Percentiles rank a stretch among this genome's conserved stretches.
These are phyloP conservation scores for Buathra laborator DNA, from an alignment of 2,888 invertebrate species.

Conservation along the genomic window DNA sequence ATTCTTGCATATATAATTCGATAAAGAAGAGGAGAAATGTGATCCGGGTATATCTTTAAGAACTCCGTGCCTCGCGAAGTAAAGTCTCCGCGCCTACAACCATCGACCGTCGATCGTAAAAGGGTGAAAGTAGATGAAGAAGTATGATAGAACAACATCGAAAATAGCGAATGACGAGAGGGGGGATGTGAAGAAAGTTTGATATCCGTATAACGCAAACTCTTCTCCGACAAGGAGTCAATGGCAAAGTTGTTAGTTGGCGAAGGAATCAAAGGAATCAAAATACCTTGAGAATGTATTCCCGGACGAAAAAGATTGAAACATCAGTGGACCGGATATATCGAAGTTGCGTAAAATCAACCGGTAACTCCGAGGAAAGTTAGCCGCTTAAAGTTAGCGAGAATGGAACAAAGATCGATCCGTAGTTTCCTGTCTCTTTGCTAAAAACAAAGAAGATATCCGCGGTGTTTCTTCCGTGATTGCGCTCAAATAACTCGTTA, in stretches of 20 bases:
- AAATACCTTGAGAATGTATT: conserved; percentile 24
- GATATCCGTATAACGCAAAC: conserved; percentile 37
- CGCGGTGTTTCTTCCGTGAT: not conserved
- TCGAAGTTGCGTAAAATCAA: conserved; percentile 25
- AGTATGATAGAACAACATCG: conserved; percentile 3
- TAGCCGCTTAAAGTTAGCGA: not conserved
- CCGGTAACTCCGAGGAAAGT: conserved; percentile 6
- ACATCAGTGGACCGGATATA: conserved; percentile 12
- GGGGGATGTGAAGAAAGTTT: conserved; percentile 41
- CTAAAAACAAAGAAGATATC: not conserved
- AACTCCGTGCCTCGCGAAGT: conserved; percentile 13
- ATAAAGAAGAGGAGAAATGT: not conserved
- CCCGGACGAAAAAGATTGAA: not conserved
- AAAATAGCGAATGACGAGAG: conserved; percentile 9
- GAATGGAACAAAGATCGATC: conserved; percentile 4
- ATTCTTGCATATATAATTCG: not conserved
- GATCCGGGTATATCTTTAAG: not conserved
- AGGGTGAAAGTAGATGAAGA: conserved; percentile 7
- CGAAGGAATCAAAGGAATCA: conserved; percentile 13
- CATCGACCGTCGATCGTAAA: conserved; percentile 8
- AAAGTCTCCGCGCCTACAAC: conserved; percentile 9
- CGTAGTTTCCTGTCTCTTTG: not conserved
- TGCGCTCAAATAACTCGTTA: not conserved
- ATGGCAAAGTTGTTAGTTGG: conserved; percentile 16
- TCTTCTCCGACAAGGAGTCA: not conserved